Conservation (phyloP, 2,888 invertebrate species). For the Rotaria socialis region DNA sequence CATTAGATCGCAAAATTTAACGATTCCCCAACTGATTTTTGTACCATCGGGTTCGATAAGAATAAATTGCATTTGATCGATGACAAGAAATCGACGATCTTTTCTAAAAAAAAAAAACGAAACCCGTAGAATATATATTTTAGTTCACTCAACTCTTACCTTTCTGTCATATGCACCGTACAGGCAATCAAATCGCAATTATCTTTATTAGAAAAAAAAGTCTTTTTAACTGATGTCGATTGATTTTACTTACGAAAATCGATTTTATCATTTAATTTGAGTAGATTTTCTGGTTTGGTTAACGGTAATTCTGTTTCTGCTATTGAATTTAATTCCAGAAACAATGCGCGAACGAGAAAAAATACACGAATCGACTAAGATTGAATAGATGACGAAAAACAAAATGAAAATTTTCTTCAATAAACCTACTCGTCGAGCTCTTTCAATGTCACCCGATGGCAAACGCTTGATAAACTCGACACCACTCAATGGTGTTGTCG, state of each 20-base stretch:
- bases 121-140: not conserved
- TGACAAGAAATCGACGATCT: slow-evolving; percentile 87
- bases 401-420: not conserved
- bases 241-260: slow-evolving; percentile 37
- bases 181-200: slow-evolving; percentile 95
- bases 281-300: slow-evolving; percentile 78
- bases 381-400: slow-evolving; percentile 51
- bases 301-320: slow-evolving; percentile 80
- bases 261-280: slow-evolving; percentile 64
- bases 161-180: slow-evolving; percentile 80
- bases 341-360: slow-evolving; percentile 67
- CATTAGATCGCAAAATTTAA: slow-evolving; percentile 87
- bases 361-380: slow-evolving; percentile 68
- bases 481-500: slow-evolving; percentile 88
- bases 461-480: slow-evolving; percentile 82
- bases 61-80: slow-evolving; percentile 87
- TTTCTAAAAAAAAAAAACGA: slow-evolving; percentile 54
- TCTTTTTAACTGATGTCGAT: no score
- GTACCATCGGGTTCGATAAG: slow-evolving; percentile 92
- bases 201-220: slow-evolving; percentile 64
- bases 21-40: slow-evolving; percentile 94
- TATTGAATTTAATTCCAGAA: slow-evolving; percentile 74
- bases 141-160: slow-evolving; percentile 50
- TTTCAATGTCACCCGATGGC: slow-evolving; percentile 84
- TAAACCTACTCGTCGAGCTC: not conserved